Evolutionary conservation across 2,888 invertebrate genomes (phyloP), one percentile per base, ranked within the genome.

Genomic region (Boloria euphrosyne): DNA sequence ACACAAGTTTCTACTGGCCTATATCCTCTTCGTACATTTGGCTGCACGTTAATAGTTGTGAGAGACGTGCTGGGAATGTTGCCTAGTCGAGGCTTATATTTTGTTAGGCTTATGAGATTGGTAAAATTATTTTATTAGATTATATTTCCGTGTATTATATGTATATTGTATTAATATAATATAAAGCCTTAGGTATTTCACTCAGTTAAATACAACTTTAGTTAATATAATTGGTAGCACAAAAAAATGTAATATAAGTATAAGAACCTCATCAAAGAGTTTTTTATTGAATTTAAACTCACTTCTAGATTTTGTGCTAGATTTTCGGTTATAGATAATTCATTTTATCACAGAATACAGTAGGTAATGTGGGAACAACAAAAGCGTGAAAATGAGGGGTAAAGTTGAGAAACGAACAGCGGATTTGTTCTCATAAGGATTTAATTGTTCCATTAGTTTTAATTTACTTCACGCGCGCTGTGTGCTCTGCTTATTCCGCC

Each of bases 1-100:
- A 66, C 62, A 69, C 66, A 66, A 60, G 66, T 66, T 57, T 62
- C 74, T 54, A 47, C 31, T 38, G 51, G 46, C 58, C 52, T 65
- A 65, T 52, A 65, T 65, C 64, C 58, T 46, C 58, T 38, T 52
- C 51, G 64, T 65, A 64, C 64, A 58, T 64, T 58, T 64, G 64
- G 51, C 51, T 64, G 50, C 58, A 18, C 58, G 64, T 64, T 64
- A 65, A 65, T 65, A 65, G 76, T 70, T 73, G 70, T 68, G 65
- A 68, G 66, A 22, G 54, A 70, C 68, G 62, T 68, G 80, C 69
- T 68, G 65, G 67, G 81, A 82, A 80, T 80, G 77, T 78, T 78
- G 76, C 73, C 68, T 73, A 76, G 78, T 76, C 78, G 67, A 61
- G 71, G 69, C 71, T 73, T 77, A 76, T 78, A 76, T 69, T 67